Base-by-base conservation (phyloP, 2,113 vertebrate species). In the Leucosticte australis region DNA sequence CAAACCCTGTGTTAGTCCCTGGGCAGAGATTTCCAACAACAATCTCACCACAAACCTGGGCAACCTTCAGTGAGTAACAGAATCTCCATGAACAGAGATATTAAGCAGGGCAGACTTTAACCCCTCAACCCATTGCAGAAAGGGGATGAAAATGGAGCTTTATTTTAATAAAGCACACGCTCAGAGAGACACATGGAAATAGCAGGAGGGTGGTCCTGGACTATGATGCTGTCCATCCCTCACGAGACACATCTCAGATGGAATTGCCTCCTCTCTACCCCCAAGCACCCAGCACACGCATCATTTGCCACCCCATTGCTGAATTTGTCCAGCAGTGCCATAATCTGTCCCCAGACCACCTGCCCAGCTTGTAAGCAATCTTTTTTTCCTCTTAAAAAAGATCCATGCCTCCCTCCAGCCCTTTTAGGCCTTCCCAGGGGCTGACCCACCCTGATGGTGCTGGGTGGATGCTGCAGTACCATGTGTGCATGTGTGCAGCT, bases 401-500 rank as follows among this genome's bases (percentile, higher is more conserved):
- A 77, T 42, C n/a, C 4, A 11, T 41, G 31, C 13, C 49, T 71
- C 64, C 19, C 35, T 39, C 16, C 44, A 77, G 28, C 33, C 33
- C 42, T 67, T 53, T n/a, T 3, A 50, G 31, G 18, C 37, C 52
- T 46, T 55, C 27, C 28, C 42, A 28, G 44, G 39, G 9, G 15
- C 65, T 65, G 63, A 39, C 21, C 15, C 67, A 30, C 33, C 56
- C 24, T 5, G 27, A 8, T 10, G 64, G 52, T 53, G 35, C 56
- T 10, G 8, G 26, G 15, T 5, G 5, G 47, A 65, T 80, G 47
- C 62, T 37, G 16, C 4, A 35, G 16, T 4, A 20, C 47, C 2
- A 0, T 0, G 5, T 1, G 7, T 26, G n/a, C 2, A 0, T 0
- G 5, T 1, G 7, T 26, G n/a, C n/a, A 39, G 47, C 42, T 30